Base-by-base conservation (phyloP, 2,113 vertebrate genomes). In the Pteropus alecto region DNA sequence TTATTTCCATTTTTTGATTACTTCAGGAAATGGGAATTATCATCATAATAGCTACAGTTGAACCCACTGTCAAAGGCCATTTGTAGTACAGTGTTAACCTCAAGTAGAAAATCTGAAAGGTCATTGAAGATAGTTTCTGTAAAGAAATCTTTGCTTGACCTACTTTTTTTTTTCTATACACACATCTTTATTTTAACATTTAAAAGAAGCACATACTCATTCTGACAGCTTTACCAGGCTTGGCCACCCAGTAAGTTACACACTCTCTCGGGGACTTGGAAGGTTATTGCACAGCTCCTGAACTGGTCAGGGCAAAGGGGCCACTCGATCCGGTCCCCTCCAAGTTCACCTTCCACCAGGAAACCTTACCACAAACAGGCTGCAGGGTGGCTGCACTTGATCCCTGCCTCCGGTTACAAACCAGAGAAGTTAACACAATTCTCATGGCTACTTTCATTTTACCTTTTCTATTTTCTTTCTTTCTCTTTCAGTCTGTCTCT, bases 281-380 rank as follows among this genome's bases (percentile, higher is more conserved):
- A 95, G 96, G 13, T 67, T 96, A 98, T 98, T 98, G 97, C 98
- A 98, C 98, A 96, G 96, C 96, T 93, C 96, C 84, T 19, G 28
- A 30, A 13, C 21, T 16, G 76, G 67, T 13, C 26, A 1, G 28
- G 43, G 38, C 41, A 15, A 4, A 15, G 46, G n/a, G 12, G 43
- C 63, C 54, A 54, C 51, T 26, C 74, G 26, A 41, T 85, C 54
- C 24, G 61, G 24, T 21, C 43, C 76, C 14, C 79, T 71, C 41
- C 0, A 0, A 16, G 22, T n/a, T 43, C 13, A 2, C 46, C 82
- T 54, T 60, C n/a, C 26, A 41, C 30, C 2, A 63, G 79, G 87
- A 21, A 14, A 0, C 41, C n/a, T 16, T 7, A 41, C 12, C n/a
- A 7, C 1, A 12, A 24, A 65, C 0, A 14, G 82, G 90, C 83